A percentile compares a stretch with the other conserved stretches of the same genome.
These are phyloP conservation scores for Holothuria scabra DNA, from an alignment of 53 echinoderm and acorn worm genomes.

Conservation along the genomic window DNA sequence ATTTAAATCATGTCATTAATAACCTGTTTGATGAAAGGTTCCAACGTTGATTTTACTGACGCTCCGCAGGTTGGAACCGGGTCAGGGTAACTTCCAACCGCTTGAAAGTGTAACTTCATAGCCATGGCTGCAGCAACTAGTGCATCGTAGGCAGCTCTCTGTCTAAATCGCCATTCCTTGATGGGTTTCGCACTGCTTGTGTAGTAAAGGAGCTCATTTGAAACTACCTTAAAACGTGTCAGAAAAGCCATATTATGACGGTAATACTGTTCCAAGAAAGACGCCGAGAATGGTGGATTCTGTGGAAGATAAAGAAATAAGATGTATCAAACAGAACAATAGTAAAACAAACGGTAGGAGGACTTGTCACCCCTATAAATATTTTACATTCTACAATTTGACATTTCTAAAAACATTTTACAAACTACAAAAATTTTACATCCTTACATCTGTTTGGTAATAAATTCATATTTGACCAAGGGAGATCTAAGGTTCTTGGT, in stretches of 20 bases:
- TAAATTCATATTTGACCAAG: too few relatives aligned
- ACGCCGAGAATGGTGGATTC: slow-evolving; percentile 47
- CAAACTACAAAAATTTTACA: too few relatives aligned
- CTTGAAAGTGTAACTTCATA: slow-evolving; percentile 20
- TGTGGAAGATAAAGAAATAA: not conserved
- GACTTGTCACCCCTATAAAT: too few relatives aligned
- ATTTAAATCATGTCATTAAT: too few relatives aligned
- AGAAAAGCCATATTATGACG: slow-evolving; percentile 77
- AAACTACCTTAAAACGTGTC: slow-evolving; percentile 57
- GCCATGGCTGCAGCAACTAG: slow-evolving; percentile 54
- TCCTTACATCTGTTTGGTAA: too few relatives aligned
- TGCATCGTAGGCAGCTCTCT: slow-evolving; percentile 64
- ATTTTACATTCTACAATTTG: too few relatives aligned
- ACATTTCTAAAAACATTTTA: too few relatives aligned
- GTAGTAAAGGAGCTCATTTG: slow-evolving; percentile 54
- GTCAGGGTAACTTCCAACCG: slow-evolving; percentile 47
- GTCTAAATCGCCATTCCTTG: slow-evolving; percentile 60
- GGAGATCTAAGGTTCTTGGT: too few relatives aligned
- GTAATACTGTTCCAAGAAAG: slow-evolving; percentile 76
- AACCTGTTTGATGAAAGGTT: slow-evolving; percentile 43
- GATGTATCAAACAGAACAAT: too few relatives aligned
- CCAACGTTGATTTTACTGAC: slow-evolving; percentile 9
- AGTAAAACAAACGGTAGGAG: too few relatives aligned
- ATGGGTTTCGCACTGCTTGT: slow-evolving; percentile 49
- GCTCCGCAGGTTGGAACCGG: slow-evolving; percentile 59